These are phyloP conservation scores for Paramormyrops hopkinsi DNA, from an alignment of 2,797 vertebrate genomes.

Conservation along the genomic window DNA sequence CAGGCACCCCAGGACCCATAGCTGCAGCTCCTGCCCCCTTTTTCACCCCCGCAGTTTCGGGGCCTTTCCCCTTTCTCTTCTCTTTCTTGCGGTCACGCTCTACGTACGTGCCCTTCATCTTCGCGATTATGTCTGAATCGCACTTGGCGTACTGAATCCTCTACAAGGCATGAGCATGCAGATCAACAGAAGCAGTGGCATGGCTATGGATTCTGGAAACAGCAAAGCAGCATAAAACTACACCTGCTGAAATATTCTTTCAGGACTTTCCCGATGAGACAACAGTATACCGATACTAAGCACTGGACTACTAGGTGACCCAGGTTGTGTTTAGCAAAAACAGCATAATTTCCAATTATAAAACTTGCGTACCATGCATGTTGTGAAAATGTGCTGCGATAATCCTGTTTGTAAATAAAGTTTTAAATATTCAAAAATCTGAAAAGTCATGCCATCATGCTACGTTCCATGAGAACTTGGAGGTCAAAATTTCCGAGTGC, in stretches of 20 bases:
- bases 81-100: slow-evolving; percentile 86
- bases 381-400: not conserved
- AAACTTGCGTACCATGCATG: not conserved
- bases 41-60: slow-evolving; percentile 58
- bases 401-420: not conserved
- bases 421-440: not conserved
- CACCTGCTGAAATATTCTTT: not conserved
- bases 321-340: not conserved
- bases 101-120: slow-evolving; percentile 89
- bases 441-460: not conserved
- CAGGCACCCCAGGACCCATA: slow-evolving; percentile 63
- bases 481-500: not conserved
- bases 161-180: slow-evolving; percentile 43
- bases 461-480: not conserved
- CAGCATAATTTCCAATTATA: not conserved
- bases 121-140: slow-evolving; percentile 88
- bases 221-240: not conserved
- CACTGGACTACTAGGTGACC: not conserved
- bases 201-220: not conserved
- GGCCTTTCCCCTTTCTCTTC: slow-evolving; percentile 73
- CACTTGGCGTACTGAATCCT: slow-evolving; percentile 81
- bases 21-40: slow-evolving; percentile 65
- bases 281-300: not conserved
- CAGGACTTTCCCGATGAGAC: not conserved
- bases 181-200: not conserved